These are phyloP conservation scores for Heteromyza rotundicornis DNA, from an alignment of 2,888 invertebrate genomes.

Conservation along the genomic window DNA sequence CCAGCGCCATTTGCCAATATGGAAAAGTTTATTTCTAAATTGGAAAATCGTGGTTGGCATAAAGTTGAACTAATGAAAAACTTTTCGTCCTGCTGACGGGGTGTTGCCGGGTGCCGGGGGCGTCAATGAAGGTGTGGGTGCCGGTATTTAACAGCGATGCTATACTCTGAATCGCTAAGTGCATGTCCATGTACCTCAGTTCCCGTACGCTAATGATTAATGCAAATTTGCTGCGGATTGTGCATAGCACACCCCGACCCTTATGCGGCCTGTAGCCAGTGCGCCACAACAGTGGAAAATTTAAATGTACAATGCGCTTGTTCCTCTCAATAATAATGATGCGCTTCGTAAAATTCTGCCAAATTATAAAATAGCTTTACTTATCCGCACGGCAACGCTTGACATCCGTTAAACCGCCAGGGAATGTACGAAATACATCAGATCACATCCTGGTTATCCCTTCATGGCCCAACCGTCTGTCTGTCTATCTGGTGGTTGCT, in stretches of 20 bases:
- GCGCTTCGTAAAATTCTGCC: constrained; percentile 52
- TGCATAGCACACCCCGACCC: no score
- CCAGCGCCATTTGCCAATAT: constrained; percentile 29
- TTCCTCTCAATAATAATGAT: constrained; percentile 39
- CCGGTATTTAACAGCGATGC: background rate
- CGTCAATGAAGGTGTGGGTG: background rate
- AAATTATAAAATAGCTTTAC: constrained; percentile 47
- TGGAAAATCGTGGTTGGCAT: constrained; percentile 30
- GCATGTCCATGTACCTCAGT: background rate
- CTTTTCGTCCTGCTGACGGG: constrained; percentile 28
- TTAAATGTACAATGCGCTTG: background rate
- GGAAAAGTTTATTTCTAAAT: constrained; percentile 17
- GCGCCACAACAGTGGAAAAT: background rate
- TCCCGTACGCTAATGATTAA: constrained; percentile 32
- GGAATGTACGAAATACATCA: background rate
- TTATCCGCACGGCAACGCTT: no score
- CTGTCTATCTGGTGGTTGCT: no score
- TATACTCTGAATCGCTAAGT: constrained; percentile 11
- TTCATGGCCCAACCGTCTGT: no score
- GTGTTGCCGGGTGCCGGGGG: background rate
- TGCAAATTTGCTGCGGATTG: constrained; percentile 53
- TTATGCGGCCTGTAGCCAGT: no score
- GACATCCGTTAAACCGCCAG: constrained; percentile 10
- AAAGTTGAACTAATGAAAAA: constrained; percentile 43
- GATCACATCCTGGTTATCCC: background rate